Conservation (phyloP, 2,113 vertebrate species). For the Scopus umbretta region DNA sequence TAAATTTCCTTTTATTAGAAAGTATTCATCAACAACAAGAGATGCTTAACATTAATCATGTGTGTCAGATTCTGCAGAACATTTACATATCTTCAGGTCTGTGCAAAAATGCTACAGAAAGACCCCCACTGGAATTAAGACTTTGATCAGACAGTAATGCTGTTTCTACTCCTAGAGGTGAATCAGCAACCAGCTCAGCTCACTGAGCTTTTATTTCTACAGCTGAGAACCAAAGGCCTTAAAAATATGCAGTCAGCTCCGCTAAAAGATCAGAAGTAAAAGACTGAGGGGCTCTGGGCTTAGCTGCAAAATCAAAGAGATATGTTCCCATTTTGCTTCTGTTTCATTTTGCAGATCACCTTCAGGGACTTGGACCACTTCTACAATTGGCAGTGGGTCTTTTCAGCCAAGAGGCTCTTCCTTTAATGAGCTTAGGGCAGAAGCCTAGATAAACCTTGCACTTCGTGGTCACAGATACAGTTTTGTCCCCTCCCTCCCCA, state of each 20-base stretch:
- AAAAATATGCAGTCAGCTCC: background rate
- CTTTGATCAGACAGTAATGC: background rate
- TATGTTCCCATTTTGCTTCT: background rate
- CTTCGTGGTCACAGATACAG: background rate
- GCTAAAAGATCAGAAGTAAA: background rate
- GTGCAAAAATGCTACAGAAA: background rate
- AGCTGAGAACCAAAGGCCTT: background rate
- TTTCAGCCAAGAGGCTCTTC: background rate
- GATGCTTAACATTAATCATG: background rate
- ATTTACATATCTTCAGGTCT: background rate
- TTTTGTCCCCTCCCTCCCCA: background rate
- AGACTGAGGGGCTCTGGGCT: background rate
- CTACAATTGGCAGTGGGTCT: background rate
- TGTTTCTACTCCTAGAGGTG: background rate
- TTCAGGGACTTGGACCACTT: background rate
- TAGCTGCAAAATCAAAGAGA: background rate
- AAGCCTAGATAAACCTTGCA: background rate
- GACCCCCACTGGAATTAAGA: background rate
- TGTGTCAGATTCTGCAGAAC: background rate
- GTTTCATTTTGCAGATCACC: background rate
- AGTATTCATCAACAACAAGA: background rate
- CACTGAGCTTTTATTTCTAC: background rate
- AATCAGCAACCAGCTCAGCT: background rate
- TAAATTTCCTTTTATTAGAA: background rate
- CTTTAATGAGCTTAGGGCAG: background rate